Evolutionary conservation across 1,140 invertebrate genomes (phyloP).

Genomic region (Campodea augens): DNA sequence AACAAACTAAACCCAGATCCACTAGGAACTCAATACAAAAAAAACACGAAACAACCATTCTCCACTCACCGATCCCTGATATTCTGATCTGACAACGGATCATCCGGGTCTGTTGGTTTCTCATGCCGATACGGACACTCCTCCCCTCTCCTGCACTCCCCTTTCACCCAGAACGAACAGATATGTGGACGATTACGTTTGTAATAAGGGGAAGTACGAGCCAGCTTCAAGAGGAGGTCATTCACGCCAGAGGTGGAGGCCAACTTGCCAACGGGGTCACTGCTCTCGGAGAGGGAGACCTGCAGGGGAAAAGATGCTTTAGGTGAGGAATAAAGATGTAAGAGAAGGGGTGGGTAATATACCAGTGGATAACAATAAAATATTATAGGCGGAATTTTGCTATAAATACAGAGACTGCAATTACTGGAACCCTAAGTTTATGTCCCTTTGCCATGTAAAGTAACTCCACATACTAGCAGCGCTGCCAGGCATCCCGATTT

Average conservation of each 20-base stretch:
- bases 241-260: slow-evolving; percentile 30
- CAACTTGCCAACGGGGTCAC: no score
- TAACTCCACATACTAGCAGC: no score
- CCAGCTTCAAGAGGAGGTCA: slow-evolving; percentile 84
- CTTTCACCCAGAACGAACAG: slow-evolving; percentile 99
- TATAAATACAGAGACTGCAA: no score
- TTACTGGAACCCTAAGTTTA: no score
- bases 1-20: no score
- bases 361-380: no score
- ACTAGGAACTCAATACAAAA: no score
- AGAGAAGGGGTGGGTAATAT: no score
- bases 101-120: slow-evolving; percentile 97
- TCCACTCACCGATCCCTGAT: slow-evolving; percentile 77
- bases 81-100: slow-evolving; percentile 96
- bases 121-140: slow-evolving; percentile 99
- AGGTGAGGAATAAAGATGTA: neutral
- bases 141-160: slow-evolving; percentile 95
- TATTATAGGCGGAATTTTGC: no score
- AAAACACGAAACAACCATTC: neutral
- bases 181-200: slow-evolving; percentile 97
- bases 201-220: slow-evolving; percentile 94
- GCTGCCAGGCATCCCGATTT: no score
- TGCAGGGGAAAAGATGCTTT: slow-evolving; percentile 21
- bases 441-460: no score
- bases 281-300: no score